phyloP scores from a whole-genome alignment of 2,888 invertebrate genomes.

The Lasioglossum lativentre region DNA sequence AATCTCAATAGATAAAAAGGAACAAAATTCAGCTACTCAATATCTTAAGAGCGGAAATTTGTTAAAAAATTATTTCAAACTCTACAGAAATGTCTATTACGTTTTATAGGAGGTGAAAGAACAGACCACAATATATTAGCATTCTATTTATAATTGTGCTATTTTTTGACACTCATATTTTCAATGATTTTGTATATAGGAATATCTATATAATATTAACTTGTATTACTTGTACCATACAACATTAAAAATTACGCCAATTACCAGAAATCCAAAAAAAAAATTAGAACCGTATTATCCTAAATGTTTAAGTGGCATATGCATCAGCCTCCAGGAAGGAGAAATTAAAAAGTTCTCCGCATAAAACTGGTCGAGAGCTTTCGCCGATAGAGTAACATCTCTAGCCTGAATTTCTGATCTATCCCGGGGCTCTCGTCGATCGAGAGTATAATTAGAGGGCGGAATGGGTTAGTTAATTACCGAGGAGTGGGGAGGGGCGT shows the following conservation, averaged over 20 bases:
- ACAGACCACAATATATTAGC: too few relatives aligned
- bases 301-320: neutral
- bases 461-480: slow-evolving; percentile 45
- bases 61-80: neutral
- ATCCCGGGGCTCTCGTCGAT: slow-evolving; percentile 22
- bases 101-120: neutral
- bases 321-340: neutral
- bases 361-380: neutral
- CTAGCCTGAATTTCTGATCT: slow-evolving; percentile 46
- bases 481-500: neutral
- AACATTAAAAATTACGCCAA: too few relatives aligned
- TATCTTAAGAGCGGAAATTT: neutral
- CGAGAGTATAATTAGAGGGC: slow-evolving; percentile 45
- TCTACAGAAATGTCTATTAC: neutral
- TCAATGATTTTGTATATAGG: too few relatives aligned
- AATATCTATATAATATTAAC: too few relatives aligned
- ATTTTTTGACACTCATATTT: too few relatives aligned
- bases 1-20: too few relatives aligned
- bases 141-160: too few relatives aligned
- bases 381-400: slow-evolving; percentile 19
- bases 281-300: neutral
- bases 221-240: too few relatives aligned
- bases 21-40: too few relatives aligned
- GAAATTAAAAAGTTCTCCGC: neutral
- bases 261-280: neutral